Conservation (phyloP, 2,797 vertebrate species). For the Urosaurus nigricauda region DNA sequence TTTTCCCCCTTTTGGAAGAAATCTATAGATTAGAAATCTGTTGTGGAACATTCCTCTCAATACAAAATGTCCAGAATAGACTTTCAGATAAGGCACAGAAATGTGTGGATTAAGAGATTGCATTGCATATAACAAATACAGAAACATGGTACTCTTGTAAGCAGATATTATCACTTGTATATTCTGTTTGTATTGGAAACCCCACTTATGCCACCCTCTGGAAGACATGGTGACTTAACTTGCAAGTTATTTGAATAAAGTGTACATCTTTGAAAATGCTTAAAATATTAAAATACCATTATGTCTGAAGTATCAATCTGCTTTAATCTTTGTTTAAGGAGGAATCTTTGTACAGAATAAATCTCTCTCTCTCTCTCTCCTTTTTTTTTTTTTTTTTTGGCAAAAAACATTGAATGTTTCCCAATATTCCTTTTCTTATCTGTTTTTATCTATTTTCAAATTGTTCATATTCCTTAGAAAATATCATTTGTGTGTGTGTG, state of each 20-base stretch:
- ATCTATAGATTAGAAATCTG: neutral
- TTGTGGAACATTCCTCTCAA: neutral
- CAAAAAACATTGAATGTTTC: neutral
- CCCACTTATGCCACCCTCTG: conserved; percentile 52
- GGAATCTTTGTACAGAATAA: conserved; percentile 15
- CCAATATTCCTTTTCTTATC: neutral
- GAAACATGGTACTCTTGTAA: neutral
- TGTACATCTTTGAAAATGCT: rapidly evolving
- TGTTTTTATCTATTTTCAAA: conserved; percentile 16
- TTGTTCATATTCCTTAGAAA: neutral
- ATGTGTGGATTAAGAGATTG: neutral
- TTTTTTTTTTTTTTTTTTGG: neutral
- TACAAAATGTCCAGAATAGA: neutral
- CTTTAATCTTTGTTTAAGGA: conserved; percentile 11
- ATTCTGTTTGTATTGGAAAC: conserved; percentile 23
- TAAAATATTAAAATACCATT: conserved; percentile 14
- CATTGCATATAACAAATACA: neutral
- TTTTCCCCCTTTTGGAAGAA: neutral
- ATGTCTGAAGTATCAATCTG: neutral
- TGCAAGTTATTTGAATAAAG: neutral
- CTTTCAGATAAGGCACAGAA: neutral
- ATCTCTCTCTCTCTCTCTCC: neutral
- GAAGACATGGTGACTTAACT: conserved; percentile 48
- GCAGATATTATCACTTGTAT: conserved; percentile 4
- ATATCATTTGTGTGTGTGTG: neutral